Evolutionary conservation across 2,113 vertebrate genomes (phyloP).

Genomic region (Pseudopodoces humilis): DNA sequence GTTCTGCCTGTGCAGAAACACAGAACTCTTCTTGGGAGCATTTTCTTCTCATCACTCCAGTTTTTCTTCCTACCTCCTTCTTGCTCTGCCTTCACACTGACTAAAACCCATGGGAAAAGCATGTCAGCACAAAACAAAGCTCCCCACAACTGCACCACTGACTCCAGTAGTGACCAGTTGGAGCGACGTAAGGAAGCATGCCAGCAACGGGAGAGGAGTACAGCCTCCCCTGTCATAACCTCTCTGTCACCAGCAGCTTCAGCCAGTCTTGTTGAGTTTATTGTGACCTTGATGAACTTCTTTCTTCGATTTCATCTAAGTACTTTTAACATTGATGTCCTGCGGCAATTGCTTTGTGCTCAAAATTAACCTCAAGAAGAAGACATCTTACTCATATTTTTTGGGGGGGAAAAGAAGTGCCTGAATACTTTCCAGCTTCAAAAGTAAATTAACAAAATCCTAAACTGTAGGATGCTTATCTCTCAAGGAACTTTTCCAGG

Average conservation of each 20-base stretch:
- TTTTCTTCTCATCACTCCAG: neutral
- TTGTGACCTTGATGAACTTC: neutral
- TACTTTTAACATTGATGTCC: neutral
- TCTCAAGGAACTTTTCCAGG: neutral
- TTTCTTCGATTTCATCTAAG: neutral
- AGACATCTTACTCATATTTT: neutral
- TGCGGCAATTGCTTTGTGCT: neutral
- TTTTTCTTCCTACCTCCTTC: neutral
- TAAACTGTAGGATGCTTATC: neutral
- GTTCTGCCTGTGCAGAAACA: neutral
- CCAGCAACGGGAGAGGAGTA: neutral
- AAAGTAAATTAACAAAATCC: neutral
- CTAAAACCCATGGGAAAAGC: neutral
- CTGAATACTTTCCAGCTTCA: neutral
- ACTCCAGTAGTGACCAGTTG: neutral
- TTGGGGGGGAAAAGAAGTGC: neutral
- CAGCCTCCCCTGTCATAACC: neutral
- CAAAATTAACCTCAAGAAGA: neutral
- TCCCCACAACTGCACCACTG: fast-evolving
- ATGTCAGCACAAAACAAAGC: neutral
- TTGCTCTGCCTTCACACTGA: neutral
- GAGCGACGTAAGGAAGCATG: neutral
- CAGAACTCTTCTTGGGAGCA: neutral
- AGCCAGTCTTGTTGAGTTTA: neutral
- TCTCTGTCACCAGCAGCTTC: neutral